These are phyloP conservation scores for Torymus auratus DNA, from an alignment of 2,888 invertebrate species.

Conservation along the genomic window DNA sequence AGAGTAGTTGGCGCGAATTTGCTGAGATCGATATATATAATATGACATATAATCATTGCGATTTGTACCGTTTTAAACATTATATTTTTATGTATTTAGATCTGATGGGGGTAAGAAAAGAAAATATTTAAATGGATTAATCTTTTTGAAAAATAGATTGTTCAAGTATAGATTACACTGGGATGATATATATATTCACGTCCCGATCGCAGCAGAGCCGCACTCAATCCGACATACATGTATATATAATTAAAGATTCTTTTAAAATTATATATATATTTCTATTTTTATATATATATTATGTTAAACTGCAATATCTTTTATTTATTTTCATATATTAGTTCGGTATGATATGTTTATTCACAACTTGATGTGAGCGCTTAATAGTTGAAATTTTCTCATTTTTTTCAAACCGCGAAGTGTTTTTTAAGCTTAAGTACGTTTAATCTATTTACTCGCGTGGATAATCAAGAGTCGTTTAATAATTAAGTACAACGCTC, in stretches of 20 bases:
- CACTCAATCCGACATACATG: slow-evolving; percentile 37
- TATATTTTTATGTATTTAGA: not conserved
- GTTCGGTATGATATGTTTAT: slow-evolving; percentile 76
- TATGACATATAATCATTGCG: not conserved
- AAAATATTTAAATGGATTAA: not conserved
- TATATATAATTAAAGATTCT: slow-evolving; percentile 47
- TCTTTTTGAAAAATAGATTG: slow-evolving; percentile 31
- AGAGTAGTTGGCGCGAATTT: slow-evolving; percentile 29
- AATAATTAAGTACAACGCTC: slow-evolving; percentile 71
- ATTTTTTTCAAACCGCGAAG: slow-evolving; percentile 42
- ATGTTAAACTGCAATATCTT: slow-evolving; percentile 73
- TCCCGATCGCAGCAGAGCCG: slow-evolving; percentile 34
- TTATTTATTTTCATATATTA: slow-evolving; percentile 73
- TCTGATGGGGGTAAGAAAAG: not conserved
- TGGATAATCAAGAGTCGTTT: slow-evolving; percentile 61
- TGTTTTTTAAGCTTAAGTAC: slow-evolving; percentile 50
- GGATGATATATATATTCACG: slow-evolving; percentile 9
- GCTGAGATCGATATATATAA: slow-evolving; percentile 7
- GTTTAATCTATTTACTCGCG: slow-evolving; percentile 47
- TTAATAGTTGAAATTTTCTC: slow-evolving; percentile 69
- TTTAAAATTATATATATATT: slow-evolving; percentile 62
- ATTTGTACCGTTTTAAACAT: slow-evolving; percentile 15
- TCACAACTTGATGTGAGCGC: slow-evolving; percentile 77
- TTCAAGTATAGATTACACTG: not conserved
- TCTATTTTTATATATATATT: slow-evolving; percentile 66